Base-by-base conservation (phyloP, 2,113 vertebrate genomes). In the Percopsis transmontana region DNA sequence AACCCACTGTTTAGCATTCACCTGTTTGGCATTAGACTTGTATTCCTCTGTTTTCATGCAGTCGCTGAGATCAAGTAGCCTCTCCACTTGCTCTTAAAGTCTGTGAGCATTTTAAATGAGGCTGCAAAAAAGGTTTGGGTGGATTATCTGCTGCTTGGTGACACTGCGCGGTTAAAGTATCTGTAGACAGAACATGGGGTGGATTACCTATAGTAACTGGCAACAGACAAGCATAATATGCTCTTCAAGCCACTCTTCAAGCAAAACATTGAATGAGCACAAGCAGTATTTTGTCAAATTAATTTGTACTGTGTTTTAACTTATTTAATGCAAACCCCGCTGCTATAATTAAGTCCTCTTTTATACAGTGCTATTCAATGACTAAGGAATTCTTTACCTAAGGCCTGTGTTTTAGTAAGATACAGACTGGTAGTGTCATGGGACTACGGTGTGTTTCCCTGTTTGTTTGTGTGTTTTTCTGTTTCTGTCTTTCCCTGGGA, bases 181-280 rank as follows among this genome's bases (percentile, higher is more conserved):
- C 57, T 58, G 50, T 60, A 72, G 39, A 14, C 63, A 61, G 21
- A 76, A 72, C 68, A 57, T 45, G 53, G 50, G 72, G 61, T 52
- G 27, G 57, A 64, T 62, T 58, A 45, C 64, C 62, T 67, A 63
- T n/a, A n/a, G n/a, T n/a, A 33, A 50, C 39, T 70, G 64, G 74
- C 68, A 64, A 62, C 60, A 69, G 45, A 57, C 40, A 51, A 45
- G 68, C 59, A 66, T 54, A 68, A 73, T 27, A 59, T 44, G 52
- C 70, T 80, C 68, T 82, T n/a, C n/a, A 66, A 65, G 80, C 61
- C 44, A 64, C 63, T 71, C 44, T 55, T 69, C 51, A 70, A 47
- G 42, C 54, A 62, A 77, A 11, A 85, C n/a, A 85, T 63, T 68
- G 57, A 70, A 87, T 88, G 80, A 82, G 60, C 72, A 73, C 38